These are phyloP conservation scores for Petrocephalus microphthalmus DNA, from an alignment of 2,113 vertebrate genomes.

Conservation along the genomic window DNA sequence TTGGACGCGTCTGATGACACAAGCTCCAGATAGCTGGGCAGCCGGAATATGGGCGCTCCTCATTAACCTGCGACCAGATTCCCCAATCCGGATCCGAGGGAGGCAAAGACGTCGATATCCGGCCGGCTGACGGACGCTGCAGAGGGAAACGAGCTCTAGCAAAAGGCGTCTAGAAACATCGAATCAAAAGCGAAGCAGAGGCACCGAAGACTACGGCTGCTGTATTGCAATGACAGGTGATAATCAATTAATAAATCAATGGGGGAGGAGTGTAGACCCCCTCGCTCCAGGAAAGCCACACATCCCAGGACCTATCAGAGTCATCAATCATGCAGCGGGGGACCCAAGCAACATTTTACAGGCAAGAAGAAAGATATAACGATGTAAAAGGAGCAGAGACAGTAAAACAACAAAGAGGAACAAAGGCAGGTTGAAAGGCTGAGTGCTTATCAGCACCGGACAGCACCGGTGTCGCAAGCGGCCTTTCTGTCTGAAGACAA, in stretches of 20 bases:
- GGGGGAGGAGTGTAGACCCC: neutral
- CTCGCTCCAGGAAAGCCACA: neutral
- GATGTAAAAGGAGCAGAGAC: neutral
- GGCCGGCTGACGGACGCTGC: neutral
- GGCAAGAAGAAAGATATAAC: neutral
- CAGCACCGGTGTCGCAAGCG: constrained; percentile 52
- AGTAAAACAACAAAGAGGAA: neutral
- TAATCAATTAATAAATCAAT: neutral
- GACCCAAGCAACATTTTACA: neutral
- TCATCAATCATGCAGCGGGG: neutral
- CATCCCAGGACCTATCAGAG: neutral
- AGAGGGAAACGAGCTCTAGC: neutral
- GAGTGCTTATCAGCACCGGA: constrained; percentile 50
- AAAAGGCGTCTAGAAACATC: neutral
- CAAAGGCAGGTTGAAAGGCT: neutral
- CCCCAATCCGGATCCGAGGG: neutral
- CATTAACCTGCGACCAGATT: neutral
- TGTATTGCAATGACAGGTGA: neutral
- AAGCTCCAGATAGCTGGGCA: constrained; percentile 12
- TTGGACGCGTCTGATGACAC: constrained; percentile 8
- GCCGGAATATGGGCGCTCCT: neutral
- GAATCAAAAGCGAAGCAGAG: neutral
- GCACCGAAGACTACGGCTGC: neutral
- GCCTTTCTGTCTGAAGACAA: constrained; percentile 52
- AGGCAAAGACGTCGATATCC: neutral